These are phyloP conservation scores for Platygyra sinensis DNA, from an alignment of 64 coral and sea anemone species.

Conservation along the genomic window DNA sequence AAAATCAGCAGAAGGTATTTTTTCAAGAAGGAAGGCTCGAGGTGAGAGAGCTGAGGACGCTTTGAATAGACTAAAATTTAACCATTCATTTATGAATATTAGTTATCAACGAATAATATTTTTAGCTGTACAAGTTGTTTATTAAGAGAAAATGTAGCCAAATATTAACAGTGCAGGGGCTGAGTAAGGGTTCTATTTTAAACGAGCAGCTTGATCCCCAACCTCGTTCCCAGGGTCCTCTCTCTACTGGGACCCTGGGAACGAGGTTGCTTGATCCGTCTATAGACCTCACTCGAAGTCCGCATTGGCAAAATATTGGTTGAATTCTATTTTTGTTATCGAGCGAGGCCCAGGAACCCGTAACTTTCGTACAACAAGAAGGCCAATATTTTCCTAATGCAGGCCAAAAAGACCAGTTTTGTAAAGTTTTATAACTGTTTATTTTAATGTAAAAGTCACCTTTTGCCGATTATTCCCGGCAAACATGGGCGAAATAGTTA, in stretches of 20 bases:
- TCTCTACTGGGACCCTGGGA: no score
- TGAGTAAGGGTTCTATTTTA: slow-evolving; percentile 7
- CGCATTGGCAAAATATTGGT: background rate
- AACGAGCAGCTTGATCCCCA: background rate
- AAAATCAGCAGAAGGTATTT: background rate
- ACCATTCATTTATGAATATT: background rate
- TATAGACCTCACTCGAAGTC: background rate
- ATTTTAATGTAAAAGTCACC: no score
- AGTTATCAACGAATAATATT: background rate
- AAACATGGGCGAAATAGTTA: no score
- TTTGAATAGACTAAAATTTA: background rate
- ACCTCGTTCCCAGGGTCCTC: no score
- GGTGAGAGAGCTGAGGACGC: background rate
- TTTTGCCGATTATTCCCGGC: no score
- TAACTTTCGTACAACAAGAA: background rate
- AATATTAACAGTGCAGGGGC: background rate
- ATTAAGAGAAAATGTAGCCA: background rate
- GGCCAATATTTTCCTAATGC: no score
- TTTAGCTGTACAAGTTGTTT: slow-evolving; percentile 1
- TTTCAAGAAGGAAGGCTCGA: background rate
- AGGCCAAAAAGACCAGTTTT: no score
- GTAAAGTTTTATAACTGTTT: no score
- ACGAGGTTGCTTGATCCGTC: background rate
- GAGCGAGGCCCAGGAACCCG: background rate
- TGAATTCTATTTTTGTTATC: background rate